Evolutionary conservation across 2,888 invertebrate genomes (phyloP).

Genomic region (Xestoiulus laeticollis): DNA sequence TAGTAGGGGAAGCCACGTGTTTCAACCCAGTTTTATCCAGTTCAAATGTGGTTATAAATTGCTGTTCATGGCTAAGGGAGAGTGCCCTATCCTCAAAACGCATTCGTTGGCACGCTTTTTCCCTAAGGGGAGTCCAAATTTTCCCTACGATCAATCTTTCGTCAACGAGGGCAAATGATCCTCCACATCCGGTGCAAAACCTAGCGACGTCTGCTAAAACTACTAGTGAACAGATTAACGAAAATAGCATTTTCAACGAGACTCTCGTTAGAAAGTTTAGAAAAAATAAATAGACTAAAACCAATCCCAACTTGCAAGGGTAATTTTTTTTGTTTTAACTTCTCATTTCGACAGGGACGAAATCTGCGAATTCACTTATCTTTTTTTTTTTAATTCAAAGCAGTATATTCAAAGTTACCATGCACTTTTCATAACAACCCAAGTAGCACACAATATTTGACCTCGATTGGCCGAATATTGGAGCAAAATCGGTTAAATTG

Average conservation of each 20-base stretch:
- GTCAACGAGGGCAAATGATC: constrained; percentile 27
- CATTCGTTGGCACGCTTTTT: constrained; percentile 36
- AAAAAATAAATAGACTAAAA: neutral
- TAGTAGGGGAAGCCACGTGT: neutral
- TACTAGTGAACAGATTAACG: neutral
- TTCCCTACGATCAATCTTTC: constrained; percentile 36
- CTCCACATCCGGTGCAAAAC: constrained; percentile 7
- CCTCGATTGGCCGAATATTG: too few species aligned
- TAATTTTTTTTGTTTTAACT: neutral
- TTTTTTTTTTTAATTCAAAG: too few species aligned
- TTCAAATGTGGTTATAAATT: constrained; percentile 28
- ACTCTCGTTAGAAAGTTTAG: neutral
- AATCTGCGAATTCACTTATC: constrained; percentile 30
- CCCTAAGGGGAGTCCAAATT: constrained; percentile 15
- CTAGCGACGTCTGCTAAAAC: constrained; percentile 40
- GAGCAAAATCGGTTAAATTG: too few species aligned
- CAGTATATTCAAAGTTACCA: too few species aligned
- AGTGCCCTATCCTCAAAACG: neutral
- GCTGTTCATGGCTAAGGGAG: neutral
- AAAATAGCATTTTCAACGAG: neutral
- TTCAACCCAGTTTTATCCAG: too few species aligned
- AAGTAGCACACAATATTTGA: too few species aligned
- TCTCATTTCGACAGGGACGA: neutral
- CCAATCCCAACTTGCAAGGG: neutral
- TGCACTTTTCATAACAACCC: too few species aligned